phyloP scores from a whole-genome alignment of 2,888 invertebrate species.

The Troides helena region DNA sequence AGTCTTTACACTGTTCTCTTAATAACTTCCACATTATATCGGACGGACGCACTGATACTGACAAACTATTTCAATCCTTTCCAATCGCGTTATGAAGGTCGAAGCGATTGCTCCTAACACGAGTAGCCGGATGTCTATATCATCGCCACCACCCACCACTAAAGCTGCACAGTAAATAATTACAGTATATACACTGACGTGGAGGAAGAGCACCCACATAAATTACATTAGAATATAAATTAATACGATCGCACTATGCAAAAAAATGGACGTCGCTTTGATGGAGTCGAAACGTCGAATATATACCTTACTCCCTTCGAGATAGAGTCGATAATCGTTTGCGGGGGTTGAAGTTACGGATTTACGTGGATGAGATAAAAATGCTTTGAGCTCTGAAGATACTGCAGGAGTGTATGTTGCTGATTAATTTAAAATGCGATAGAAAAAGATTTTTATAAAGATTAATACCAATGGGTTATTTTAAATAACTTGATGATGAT shows the following conservation, averaged over 20 bases:
- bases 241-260: conserved; percentile 66
- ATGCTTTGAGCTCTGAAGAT: conserved; percentile 18
- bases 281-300: conserved; percentile 21
- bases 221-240: conserved; percentile 79
- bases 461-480: too few species aligned
- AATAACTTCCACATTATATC: too few species aligned
- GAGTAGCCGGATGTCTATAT: background rate
- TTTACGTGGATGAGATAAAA: conserved; percentile 27
- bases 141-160: conserved; percentile 31
- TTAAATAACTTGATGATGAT: too few species aligned
- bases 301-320: conserved; percentile 10
- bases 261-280: conserved; percentile 46
- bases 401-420: conserved; percentile 14
- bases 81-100: too few species aligned
- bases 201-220: conserved; percentile 58
- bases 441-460: background rate
- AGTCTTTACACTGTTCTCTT: too few species aligned
- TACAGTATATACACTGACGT: conserved; percentile 46
- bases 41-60: too few species aligned
- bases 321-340: conserved; percentile 17
- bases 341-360: background rate
- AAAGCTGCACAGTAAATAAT: conserved; percentile 48
- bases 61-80: too few species aligned
- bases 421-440: conserved; percentile 7
- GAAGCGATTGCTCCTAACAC: too few species aligned